Conservation (phyloP, 92 coral and sea anemone species). For the Porites evermanni region DNA sequence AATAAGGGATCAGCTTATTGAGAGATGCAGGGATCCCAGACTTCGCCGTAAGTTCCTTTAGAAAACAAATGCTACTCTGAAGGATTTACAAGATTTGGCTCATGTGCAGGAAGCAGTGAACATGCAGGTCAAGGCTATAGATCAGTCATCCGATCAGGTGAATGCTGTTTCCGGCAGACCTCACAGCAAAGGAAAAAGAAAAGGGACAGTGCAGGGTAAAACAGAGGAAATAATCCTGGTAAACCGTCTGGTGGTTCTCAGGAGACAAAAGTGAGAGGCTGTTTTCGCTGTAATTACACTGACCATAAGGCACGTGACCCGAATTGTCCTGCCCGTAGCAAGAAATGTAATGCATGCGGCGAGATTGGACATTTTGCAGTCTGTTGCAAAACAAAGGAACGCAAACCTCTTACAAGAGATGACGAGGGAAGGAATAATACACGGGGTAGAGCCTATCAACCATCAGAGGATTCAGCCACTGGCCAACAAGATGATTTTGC, state of each 20-base stretch:
- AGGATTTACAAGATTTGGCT: slow-evolving; percentile 45
- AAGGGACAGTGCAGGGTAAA: neutral
- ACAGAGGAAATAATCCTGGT: slow-evolving; percentile 17
- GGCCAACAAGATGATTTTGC: too few relatives aligned
- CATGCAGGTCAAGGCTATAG: slow-evolving; percentile 39
- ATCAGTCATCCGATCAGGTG: slow-evolving; percentile 17
- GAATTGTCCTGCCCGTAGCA: slow-evolving; percentile 42
- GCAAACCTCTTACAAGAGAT: too few relatives aligned
- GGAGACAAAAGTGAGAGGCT: slow-evolving; percentile 33
- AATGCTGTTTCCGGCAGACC: slow-evolving; percentile 6
- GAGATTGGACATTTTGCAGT: slow-evolving; percentile 33
- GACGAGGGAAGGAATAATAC: too few relatives aligned
- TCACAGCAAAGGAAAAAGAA: slow-evolving; percentile 1
- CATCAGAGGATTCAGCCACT: too few relatives aligned
- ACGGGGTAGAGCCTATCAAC: too few relatives aligned
- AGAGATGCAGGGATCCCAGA: slow-evolving; percentile 51
- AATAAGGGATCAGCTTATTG: slow-evolving; percentile 75
- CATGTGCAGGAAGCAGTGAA: slow-evolving; percentile 58
- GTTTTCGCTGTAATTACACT: slow-evolving; percentile 38
- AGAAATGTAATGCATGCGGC: slow-evolving; percentile 41
- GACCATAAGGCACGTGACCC: slow-evolving; percentile 57
- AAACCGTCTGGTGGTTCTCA: slow-evolving; percentile 27
- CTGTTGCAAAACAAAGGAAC: slow-evolving; percentile 40
- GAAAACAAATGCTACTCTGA: slow-evolving; percentile 38
- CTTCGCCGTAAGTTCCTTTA: slow-evolving; percentile 70